These are phyloP conservation scores for Nephotettix cincticeps DNA, from an alignment of 1,140 invertebrate genomes.

Conservation along the genomic window DNA sequence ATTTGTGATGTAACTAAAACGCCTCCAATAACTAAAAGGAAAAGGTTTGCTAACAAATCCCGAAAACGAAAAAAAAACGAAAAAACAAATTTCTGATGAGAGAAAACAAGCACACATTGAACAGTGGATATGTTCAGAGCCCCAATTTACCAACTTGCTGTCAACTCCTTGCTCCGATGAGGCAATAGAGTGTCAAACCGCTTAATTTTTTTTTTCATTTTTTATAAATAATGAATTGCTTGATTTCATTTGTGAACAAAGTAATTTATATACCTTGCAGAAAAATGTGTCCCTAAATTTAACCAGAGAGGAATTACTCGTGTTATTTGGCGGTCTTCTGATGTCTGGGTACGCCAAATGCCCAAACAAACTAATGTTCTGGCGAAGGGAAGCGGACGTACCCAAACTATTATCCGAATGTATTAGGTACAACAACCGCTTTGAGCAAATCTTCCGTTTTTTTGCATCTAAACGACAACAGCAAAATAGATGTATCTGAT, in stretches of 20 bases:
- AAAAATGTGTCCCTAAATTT: slow-evolving; percentile 24
- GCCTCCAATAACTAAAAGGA: no score
- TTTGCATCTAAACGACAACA: slow-evolving; percentile 36
- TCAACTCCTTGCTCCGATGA: slow-evolving; percentile 13
- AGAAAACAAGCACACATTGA: slow-evolving; percentile 8
- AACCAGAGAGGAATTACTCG: slow-evolving; percentile 33
- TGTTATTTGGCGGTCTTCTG: slow-evolving; percentile 35
- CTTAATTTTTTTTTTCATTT: slow-evolving; percentile 14
- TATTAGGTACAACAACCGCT: slow-evolving; percentile 36
- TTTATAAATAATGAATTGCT: slow-evolving; percentile 13
- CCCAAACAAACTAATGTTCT: slow-evolving; percentile 36
- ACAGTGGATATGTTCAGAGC: neutral
- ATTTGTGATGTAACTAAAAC: no score
- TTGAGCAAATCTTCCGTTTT: slow-evolving; percentile 36
- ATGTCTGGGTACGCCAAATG: slow-evolving; percentile 37
- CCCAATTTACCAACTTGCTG: neutral
- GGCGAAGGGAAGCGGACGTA: slow-evolving; percentile 30
- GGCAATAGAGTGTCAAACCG: slow-evolving; percentile 22
- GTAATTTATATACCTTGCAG: slow-evolving; percentile 24
- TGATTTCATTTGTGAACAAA: slow-evolving; percentile 22
- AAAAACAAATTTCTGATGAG: slow-evolving; percentile 8
- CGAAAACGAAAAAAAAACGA: no score
- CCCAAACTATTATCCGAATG: slow-evolving; percentile 35
- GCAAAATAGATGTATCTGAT: slow-evolving; percentile 17
- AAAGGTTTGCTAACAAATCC: no score